These are phyloP conservation scores for Sylvilagus bachmani DNA, from an alignment of 2,113 vertebrate genomes.

Conservation along the genomic window DNA sequence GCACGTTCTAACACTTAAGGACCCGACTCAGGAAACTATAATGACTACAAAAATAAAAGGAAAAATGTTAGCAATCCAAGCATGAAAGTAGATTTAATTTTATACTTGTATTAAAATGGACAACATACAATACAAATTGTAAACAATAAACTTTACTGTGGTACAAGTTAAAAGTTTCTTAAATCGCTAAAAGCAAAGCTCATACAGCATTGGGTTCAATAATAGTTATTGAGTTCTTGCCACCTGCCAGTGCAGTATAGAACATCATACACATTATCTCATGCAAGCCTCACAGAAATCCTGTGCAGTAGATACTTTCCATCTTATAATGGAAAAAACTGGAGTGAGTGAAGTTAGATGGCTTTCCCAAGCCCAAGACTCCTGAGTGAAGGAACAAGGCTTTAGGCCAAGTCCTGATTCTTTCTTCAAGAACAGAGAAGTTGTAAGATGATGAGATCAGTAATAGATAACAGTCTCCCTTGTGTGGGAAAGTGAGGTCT, in stretches of 20 bases:
- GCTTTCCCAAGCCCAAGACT: not conserved
- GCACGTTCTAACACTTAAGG: not conserved
- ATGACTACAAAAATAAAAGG: not conserved
- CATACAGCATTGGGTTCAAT: not conserved
- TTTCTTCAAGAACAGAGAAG: slow-evolving; percentile 30
- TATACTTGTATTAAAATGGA: not conserved
- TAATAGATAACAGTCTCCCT: not conserved
- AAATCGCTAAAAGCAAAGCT: not conserved
- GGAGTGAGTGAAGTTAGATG: not conserved
- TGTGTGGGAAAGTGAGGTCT: not conserved
- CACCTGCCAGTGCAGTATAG: no score
- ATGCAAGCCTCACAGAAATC: not conserved
- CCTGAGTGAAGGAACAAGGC: not conserved
- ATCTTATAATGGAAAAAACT: not conserved
- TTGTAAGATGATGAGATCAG: not conserved
- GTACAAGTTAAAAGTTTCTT: slow-evolving; percentile 30
- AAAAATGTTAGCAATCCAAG: not conserved
- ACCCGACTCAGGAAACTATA: not conserved
- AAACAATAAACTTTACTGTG: slow-evolving; percentile 3
- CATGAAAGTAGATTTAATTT: not conserved
- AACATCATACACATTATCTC: not conserved
- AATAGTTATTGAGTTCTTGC: not conserved
- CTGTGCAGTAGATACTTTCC: not conserved
- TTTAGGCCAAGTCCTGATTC: not conserved
- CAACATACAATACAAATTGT: not conserved